Conservation (phyloP, 1,140 invertebrate species). For the Brachionus angularis region DNA sequence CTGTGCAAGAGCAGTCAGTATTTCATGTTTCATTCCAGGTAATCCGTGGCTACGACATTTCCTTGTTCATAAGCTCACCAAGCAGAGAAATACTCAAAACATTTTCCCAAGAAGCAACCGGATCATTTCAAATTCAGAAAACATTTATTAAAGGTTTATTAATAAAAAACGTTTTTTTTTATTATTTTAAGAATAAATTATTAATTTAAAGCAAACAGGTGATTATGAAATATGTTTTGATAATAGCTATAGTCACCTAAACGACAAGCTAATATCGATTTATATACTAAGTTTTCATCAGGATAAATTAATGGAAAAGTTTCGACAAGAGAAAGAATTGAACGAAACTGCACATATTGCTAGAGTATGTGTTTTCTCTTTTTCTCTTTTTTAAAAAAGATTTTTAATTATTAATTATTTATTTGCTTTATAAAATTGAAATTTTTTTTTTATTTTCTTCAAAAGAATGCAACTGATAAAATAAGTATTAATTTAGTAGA, state of each 20-base stretch:
- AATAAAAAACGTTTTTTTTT: too few relatives aligned
- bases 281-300: conserved; percentile 39
- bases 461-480: conserved; percentile 13
- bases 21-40: conserved; percentile 37
- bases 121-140: conserved; percentile 35
- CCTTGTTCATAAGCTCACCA: too few relatives aligned
- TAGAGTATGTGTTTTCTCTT: conserved; percentile 13
- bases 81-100: conserved; percentile 5
- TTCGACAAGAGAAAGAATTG: conserved; percentile 5
- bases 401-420: too few relatives aligned
- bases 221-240: conserved; percentile 43
- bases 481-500: conserved; percentile 20
- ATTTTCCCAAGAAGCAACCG: background rate
- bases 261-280: conserved; percentile 22
- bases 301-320: conserved; percentile 16
- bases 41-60: too few relatives aligned
- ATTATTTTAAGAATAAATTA: background rate
- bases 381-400: too few relatives aligned
- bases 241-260: conserved; percentile 22
- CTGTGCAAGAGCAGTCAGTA: conserved; percentile 2
- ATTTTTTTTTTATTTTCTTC: background rate
- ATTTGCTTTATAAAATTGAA: background rate
- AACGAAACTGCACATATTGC: conserved; percentile 32
- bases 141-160: background rate
- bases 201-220: background rate